Conservation (phyloP, 2,797 vertebrate species). For the Eremophila alpestris region DNA sequence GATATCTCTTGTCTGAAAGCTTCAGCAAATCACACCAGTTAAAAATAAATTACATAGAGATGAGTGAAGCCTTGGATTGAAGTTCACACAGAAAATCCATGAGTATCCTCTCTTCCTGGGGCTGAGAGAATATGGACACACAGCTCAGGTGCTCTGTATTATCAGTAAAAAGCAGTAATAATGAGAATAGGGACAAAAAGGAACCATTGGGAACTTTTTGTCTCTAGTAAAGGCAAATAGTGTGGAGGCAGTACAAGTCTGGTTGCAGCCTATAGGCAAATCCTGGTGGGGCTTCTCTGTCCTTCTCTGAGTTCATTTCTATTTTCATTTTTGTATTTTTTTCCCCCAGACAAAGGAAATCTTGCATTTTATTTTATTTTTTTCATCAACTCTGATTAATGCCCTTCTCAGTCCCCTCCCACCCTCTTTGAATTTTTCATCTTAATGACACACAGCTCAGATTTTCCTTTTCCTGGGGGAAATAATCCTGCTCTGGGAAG, state of each 20-base stretch:
- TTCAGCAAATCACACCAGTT: not conserved
- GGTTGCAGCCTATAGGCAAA: not conserved
- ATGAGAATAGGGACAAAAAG: not conserved
- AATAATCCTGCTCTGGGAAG: constrained; percentile 48
- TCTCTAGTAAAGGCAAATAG: not conserved
- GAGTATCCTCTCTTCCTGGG: not conserved
- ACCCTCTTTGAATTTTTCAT: constrained; percentile 35
- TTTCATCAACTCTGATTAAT: constrained; percentile 43
- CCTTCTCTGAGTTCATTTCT: not conserved
- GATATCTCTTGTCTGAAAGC: not conserved
- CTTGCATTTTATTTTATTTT: not conserved
- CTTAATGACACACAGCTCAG: constrained; percentile 39
- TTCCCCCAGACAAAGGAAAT: not conserved
- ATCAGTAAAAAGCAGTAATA: not conserved
- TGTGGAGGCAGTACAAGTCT: not conserved
- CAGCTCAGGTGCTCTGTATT: not conserved
- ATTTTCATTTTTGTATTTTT: not conserved
- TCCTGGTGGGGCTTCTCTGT: not conserved
- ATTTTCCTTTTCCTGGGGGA: constrained; percentile 56
- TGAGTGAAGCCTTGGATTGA: not conserved
- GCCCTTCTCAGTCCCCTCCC: not conserved
- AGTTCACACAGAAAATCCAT: not conserved
- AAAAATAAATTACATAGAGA: not conserved
- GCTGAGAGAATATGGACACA: not conserved
- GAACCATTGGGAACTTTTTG: not conserved